Base-by-base conservation (phyloP, 2,113 vertebrate genomes). In the Cercocebus atys region DNA sequence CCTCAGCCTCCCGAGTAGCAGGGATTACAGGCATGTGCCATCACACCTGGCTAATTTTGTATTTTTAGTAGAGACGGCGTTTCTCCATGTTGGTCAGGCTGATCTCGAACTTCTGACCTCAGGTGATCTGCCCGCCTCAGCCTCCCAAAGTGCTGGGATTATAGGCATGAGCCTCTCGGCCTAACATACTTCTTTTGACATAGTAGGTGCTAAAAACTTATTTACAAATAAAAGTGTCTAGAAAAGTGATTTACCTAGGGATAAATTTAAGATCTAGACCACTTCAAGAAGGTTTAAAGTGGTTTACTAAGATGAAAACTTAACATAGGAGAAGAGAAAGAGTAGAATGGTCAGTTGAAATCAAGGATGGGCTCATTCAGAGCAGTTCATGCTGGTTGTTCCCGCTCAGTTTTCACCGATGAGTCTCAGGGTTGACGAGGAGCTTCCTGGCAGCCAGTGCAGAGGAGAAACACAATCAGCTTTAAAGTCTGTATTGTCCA, bases 231-330 rank as follows among this genome's bases (percentile, higher is more conserved):
- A 68, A 45, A 40, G 7, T 22, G 0, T 73, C 50, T 30, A 47
- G 30, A 92, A 93, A 66, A 9, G 10, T 10, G n/a, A 78, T 92
- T 94, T 73, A 27, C 45, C 55, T 68, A 25, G 30, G 35, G 8
- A 43, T 73, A n/a, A 20, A 8, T 89, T 72, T 66, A 82, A 83
- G 92, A 82, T 45, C 59, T 64, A 27, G 40, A n/a, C 50, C 45
- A 30, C 43, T 20, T 94, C 45, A 1, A 14, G 88, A 93, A 82
- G 45, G 55, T n/a, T 81, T 50, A 23, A 22, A 81, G 17, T 61
- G 30, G 6, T 35, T 91, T 59, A 40, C 43, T 55, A 30, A 92
- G 30, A 70, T 66, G 52, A 66, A 93, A 86, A 79, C 75, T 27
- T 43, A 73, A 68, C 35, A 8, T 0, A 23, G 23, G 47, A 43